Evolutionary conservation across 2,113 vertebrate genomes (phyloP), one percentile per base, ranked within the genome.

Genomic region (Takifugu flavidus): DNA sequence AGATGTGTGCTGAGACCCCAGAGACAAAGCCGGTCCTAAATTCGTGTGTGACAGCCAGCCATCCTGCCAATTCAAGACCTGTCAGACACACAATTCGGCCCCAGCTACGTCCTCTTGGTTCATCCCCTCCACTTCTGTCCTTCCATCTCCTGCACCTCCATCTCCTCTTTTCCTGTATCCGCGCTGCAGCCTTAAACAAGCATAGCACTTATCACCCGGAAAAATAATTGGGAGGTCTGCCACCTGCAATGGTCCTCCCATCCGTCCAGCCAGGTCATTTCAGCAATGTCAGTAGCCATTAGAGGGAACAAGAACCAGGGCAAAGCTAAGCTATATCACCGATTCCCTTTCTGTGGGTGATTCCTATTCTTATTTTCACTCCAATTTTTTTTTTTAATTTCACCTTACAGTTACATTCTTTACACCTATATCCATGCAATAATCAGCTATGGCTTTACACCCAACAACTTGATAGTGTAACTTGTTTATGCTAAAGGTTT

Each of bases 211-310:
- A 90, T 88, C 78, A 88, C 84, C 84, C 87, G 87, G 88, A 89
- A 89, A 90, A 90, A 90, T 90, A 90, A 91, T 88, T 90, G 90
- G 90, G 84, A 79, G 67, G 84, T 85, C 77, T 87, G 79, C 86
- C 57, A 79, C 78, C 69, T 74, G 78, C 87, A 89, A 85, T 67
- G 74, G 85, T 82, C 80, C 68, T 83, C 81, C 70, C 77, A 72
- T 82, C 72, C 43, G 80, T 87, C 79, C 82, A 75, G 78, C 84
- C 71, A 65, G 82, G 82, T 86, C 75, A 73, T 83, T 83, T 82
- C 72, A 83, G 78, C 76, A 79, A 74, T 82, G 85, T 71, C 88
- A 87, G 84, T 70, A 71, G 77, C 86, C 82, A 89, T 89, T 89
- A 88, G 80, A 77, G 73, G 65, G 52, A 59, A 64, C 49, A 46